Base-by-base conservation (phyloP, 2,888 invertebrate species). In the Cotesia congregata region DNA sequence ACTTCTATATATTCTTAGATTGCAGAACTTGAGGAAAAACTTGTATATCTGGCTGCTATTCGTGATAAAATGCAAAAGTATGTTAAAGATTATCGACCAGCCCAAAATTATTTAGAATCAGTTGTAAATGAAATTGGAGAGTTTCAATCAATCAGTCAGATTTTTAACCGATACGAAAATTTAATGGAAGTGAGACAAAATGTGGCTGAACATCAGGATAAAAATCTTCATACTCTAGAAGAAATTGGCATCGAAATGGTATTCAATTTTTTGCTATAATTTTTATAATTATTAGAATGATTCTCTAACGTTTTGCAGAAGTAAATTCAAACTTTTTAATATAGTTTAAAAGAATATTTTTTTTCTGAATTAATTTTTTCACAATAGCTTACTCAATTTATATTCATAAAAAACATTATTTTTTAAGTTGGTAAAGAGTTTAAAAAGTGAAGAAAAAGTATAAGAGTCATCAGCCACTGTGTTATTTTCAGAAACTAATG, bases 131-230 rank as follows among this genome's bases (percentile, higher is more conserved):
- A 90, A 41, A 82, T 80, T n/a, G 90, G 90, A 0, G 91, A 92
- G 75, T 94, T 93, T 83, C 91, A 91, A 81, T 91, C 91, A 76
- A 91, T 93, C 0, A 85, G 91, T 67, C 93, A 93, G 72, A 91
- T 94, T n/a, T 90, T 94, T 68, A 92, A 93, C 83, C 90, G 93
- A 75, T 93, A 93, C 82, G 92, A 93, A 86, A 92, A 93, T 2
- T 87, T 94, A 62, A 90, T 92, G n/a, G 92, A 92, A 2, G 92
- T 93, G 0, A 92, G 92, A 83, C 90, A 86, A 72, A 90, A 91
- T 0, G 86, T 94, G 12, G 91, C 92, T 0, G 91, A 91, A 9
- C 90, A 91, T 2, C 92, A 93, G 82, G 91, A 92, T 82, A 87
- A 90, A 6, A 92, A 92, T 83, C 86, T 93, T 79, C 91, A 91